phyloP scores from a whole-genome alignment of 2,888 invertebrate species.

The Drosophila nr. perissopoda region DNA sequence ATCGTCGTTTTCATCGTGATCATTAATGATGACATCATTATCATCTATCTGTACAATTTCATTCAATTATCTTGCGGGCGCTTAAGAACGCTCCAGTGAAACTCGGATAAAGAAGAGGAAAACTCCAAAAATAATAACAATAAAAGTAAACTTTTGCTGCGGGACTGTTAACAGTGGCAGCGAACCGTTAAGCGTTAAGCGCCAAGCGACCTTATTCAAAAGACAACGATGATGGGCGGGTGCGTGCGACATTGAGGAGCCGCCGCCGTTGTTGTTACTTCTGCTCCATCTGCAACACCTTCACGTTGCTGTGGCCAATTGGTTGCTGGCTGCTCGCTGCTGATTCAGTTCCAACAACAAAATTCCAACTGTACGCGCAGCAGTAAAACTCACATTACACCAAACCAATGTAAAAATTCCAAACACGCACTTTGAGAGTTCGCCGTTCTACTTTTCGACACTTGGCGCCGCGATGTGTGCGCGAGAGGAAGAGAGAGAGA shows the following conservation, averaged over 20 bases:
- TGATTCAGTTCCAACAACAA: background rate
- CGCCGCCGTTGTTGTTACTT: conserved; percentile 3
- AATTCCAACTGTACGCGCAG: conserved; percentile 6
- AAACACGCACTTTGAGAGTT: conserved; percentile 63
- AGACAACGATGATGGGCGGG: background rate
- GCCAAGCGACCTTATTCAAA: conserved; percentile 47
- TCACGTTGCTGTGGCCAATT: conserved; percentile 2
- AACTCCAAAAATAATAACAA: background rate
- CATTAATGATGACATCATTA: conserved; percentile 1
- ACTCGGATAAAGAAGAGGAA: background rate
- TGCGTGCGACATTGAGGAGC: conserved; percentile 9
- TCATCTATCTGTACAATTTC: background rate
- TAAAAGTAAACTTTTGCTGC: conserved; percentile 12
- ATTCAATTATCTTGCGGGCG: conserved; percentile 7
- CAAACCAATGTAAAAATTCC: conserved; percentile 48
- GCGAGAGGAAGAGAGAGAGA: conserved; percentile 8
- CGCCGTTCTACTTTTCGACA: conserved; percentile 56
- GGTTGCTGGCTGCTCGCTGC: background rate
- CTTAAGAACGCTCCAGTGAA: conserved; percentile 13
- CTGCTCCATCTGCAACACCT: conserved; percentile 26
- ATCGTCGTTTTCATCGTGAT: background rate
- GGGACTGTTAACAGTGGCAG: conserved; percentile 45
- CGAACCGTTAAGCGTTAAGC: conserved; percentile 50
- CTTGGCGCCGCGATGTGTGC: conserved; percentile 16
- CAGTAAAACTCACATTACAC: conserved; percentile 36